Conservation (phyloP, 2,113 vertebrate genomes). For the Spermophilus dauricus region DNA sequence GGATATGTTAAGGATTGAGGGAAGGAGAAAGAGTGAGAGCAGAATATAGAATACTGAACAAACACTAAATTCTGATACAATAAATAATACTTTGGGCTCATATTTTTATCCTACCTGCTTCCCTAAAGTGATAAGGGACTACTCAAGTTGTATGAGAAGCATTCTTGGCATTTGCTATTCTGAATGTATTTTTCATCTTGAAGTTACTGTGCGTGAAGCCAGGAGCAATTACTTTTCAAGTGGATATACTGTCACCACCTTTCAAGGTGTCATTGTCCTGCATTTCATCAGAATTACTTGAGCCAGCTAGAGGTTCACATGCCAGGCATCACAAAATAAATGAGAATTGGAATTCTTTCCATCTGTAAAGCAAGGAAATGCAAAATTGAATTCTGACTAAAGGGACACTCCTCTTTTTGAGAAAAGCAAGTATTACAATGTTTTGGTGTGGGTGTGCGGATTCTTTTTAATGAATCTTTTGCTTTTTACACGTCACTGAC, state of each 20-base stretch:
- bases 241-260: conserved; percentile 73
- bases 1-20: not conserved
- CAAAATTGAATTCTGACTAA: conserved; percentile 65
- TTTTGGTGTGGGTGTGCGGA: not conserved
- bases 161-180: conserved; percentile 76
- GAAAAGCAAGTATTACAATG: not conserved
- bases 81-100: conserved; percentile 51
- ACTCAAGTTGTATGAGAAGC: conserved; percentile 70
- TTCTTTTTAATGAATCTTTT: conserved; percentile 8
- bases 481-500: conserved; percentile 12
- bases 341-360: conserved; percentile 67
- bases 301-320: conserved; percentile 63
- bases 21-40: not conserved
- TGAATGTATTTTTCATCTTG: conserved; percentile 80
- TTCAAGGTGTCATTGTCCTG: conserved; percentile 80
- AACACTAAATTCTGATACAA: conserved; percentile 21
- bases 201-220: conserved; percentile 72
- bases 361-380: conserved; percentile 55
- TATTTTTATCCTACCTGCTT: conserved; percentile 54
- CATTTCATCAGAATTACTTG: conserved; percentile 75
- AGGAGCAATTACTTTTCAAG: conserved; percentile 82
- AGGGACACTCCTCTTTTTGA: not conserved
- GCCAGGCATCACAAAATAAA: conserved; percentile 73
- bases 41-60: not conserved
- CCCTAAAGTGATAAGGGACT: conserved; percentile 53